phyloP scores from a whole-genome alignment of 2,888 invertebrate species.

The Nomada fucata region DNA sequence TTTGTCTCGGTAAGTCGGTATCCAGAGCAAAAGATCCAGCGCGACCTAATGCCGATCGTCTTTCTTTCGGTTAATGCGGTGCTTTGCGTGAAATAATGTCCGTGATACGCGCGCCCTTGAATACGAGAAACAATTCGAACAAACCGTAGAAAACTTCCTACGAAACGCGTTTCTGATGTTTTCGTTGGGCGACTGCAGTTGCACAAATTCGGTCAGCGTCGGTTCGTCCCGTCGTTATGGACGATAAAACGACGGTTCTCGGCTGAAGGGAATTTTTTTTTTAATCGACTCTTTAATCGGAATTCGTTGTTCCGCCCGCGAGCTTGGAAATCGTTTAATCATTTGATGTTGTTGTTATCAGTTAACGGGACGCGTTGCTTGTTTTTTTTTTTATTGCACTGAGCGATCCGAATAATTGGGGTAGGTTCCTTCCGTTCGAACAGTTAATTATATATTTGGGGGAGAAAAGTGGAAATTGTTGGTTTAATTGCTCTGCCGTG shows the following conservation, averaged over 20 bases:
- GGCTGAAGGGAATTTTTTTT: conserved; percentile 8
- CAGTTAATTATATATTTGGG: too few relatives aligned
- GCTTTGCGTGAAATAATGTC: conserved; percentile 64
- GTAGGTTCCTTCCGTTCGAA: too few relatives aligned
- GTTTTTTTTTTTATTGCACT: background rate
- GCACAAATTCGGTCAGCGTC: conserved; percentile 4
- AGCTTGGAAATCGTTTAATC: conserved; percentile 1
- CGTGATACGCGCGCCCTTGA: conserved; percentile 43
- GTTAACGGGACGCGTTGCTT: background rate
- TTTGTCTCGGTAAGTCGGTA: conserved; percentile 65
- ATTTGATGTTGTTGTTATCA: background rate
- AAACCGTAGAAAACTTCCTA: conserved; percentile 28
- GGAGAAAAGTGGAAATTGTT: too few relatives aligned
- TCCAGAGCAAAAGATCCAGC: conserved; percentile 55
- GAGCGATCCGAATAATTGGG: background rate
- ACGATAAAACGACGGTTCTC: background rate
- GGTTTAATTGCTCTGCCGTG: too few relatives aligned
- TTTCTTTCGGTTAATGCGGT: conserved; percentile 66
- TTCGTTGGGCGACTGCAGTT: conserved; percentile 15
- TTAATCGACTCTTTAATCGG: background rate
- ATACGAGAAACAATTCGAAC: conserved; percentile 41
- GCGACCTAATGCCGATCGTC: conserved; percentile 67
- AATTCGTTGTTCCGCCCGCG: background rate
- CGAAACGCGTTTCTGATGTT: conserved; percentile 44
- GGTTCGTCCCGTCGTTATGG: conserved; percentile 2